Percentiles rank a stretch among this genome's conserved stretches.
Conservation (phyloP, 2,797 vertebrate genomes). For the Lacerta viridis region DNA sequence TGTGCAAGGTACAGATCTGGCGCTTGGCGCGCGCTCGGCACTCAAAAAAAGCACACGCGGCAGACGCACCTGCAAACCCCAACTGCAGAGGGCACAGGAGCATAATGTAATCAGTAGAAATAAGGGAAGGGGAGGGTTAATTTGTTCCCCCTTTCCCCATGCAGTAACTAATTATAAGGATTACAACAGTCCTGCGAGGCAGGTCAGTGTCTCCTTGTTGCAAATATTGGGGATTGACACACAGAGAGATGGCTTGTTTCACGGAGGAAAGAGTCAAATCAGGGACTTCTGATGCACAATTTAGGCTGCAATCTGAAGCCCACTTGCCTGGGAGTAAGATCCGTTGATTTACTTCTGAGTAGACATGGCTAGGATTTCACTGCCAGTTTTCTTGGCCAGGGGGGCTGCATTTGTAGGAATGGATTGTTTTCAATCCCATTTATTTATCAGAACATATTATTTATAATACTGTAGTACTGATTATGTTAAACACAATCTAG, state of each 20-base stretch:
- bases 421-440: neutral
- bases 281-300: neutral
- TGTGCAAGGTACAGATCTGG: rapidly evolving
- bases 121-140: too few relatives aligned
- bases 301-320: too few relatives aligned
- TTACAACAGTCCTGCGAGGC: neutral
- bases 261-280: neutral
- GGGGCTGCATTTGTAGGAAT: neutral
- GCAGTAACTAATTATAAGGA: neutral
- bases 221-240: too few relatives aligned
- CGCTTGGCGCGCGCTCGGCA: neutral
- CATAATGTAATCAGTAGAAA: neutral
- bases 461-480: too few relatives aligned
- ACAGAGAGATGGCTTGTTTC: neutral
- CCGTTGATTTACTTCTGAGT: too few relatives aligned
- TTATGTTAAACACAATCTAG: neutral
- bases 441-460: neutral
- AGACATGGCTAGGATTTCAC: too few relatives aligned
- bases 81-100: neutral
- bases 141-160: too few relatives aligned
- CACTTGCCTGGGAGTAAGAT: too few relatives aligned
- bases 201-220: neutral
- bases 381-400: neutral
- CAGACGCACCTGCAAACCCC: conserved; percentile 46
- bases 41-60: neutral